A percentile compares a stretch with the other conserved stretches of the same genome.
Evolutionary conservation across 2,797 vertebrate species (phyloP).

Genomic region (Cetoscarus ocellatus): DNA sequence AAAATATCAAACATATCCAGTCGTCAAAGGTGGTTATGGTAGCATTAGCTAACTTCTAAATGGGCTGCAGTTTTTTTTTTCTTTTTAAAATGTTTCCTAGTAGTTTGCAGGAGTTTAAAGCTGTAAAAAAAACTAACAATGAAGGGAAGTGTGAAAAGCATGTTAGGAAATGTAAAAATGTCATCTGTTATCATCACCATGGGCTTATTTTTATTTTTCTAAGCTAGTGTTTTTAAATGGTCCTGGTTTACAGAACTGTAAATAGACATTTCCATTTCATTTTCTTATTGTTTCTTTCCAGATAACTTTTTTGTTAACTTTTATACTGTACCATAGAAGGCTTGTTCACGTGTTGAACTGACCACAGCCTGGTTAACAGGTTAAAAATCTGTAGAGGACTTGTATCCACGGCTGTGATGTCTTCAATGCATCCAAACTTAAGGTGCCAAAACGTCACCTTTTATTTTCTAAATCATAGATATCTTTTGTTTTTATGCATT

Average conservation of each 20-base stretch:
- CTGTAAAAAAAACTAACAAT: conserved; percentile 27
- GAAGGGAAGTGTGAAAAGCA: conserved; percentile 55
- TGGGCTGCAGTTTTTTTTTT: conserved; percentile 34
- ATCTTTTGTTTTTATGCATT: conserved; percentile 69
- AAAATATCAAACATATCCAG: conserved; percentile 24
- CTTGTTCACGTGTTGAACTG: conserved; percentile 22
- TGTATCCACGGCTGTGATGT: conserved; percentile 27
- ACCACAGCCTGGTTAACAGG: conserved; percentile 28
- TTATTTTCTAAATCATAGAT: conserved; percentile 52
- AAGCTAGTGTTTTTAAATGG: conserved; percentile 68
- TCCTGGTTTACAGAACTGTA: conserved; percentile 76
- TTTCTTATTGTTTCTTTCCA: conserved; percentile 27
- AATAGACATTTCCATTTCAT: conserved; percentile 59
- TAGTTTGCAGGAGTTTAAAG: conserved; percentile 49
- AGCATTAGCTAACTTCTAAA: conserved; percentile 36
- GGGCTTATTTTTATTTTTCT: conserved; percentile 66
- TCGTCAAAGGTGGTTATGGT: conserved; percentile 24
- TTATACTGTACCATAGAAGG: conserved; percentile 31
- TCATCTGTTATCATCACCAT: conserved; percentile 52
- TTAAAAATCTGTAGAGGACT: conserved; percentile 25
- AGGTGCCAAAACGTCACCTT: conserved; percentile 58
- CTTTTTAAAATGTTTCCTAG: conserved; percentile 19
- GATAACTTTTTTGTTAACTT: conserved; percentile 29
- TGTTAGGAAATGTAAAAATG: conserved; percentile 36
- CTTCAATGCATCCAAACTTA: conserved; percentile 31